phyloP scores from a whole-genome alignment of 2,113 vertebrate species.

The Ceyx margarethae region DNA sequence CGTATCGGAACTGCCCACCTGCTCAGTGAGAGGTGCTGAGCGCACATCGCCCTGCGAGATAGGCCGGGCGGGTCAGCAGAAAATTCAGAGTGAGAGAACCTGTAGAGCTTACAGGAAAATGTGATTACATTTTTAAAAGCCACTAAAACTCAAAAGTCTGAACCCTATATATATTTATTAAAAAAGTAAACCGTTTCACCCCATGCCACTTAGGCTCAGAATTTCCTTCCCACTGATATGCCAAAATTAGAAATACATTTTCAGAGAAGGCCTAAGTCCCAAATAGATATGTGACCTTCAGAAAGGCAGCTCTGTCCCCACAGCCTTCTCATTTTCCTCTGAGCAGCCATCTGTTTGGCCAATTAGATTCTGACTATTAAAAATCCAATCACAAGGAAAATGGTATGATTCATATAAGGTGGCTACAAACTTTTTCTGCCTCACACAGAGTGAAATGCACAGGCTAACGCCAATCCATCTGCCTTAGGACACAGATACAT shows the following conservation, averaged over 20 bases:
- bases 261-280: neutral
- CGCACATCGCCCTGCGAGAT: fast-evolving
- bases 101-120: neutral
- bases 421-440: neutral
- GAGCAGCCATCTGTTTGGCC: neutral
- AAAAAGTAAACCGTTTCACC: neutral
- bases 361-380: conserved; percentile 24
- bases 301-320: neutral
- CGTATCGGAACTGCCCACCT: neutral
- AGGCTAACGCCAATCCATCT: neutral
- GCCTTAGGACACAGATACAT: neutral
- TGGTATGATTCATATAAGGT: neutral
- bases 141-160: neutral
- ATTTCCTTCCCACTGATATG: neutral
- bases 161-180: neutral
- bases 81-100: neutral
- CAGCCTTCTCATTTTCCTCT: neutral
- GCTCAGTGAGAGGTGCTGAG: neutral
- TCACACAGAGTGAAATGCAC: neutral
- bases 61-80: neutral
- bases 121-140: neutral
- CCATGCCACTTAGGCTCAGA: neutral
- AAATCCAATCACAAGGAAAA: conserved; percentile 8
- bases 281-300: neutral
- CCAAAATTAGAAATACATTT: conserved; percentile 49